Evolutionary conservation across 2,797 vertebrate species (phyloP), one percentile per base, ranked within the genome.

Genomic region (Pitangus sulphuratus): DNA sequence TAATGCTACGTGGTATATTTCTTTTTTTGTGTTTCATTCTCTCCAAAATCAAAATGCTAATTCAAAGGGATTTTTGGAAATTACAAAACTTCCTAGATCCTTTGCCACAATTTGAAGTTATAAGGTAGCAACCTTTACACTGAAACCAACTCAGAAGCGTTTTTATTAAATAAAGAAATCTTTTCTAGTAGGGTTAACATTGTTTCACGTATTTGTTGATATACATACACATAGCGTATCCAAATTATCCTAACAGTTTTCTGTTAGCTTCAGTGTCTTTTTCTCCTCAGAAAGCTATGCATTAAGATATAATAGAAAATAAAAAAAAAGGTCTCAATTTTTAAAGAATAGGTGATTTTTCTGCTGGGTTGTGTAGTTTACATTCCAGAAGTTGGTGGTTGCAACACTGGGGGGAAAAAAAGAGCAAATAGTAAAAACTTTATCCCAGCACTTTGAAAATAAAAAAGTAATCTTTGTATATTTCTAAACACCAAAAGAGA

Each of bases 41-140:
- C 6, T 50, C 21, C 9, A 64, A 87, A 87, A 44, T 54, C 30
- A 58, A 20, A 11, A 15, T 25, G 3, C 9, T 84, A 31, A 35
- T 76, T 90, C 42, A 69, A 82, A 87, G 26, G 6, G 6, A 69
- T 21, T 77, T 78, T 75, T 86, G 20, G 50, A 82, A 94, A 84
- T 42, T 15, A 4, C 5, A 26, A 68, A 35, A 15, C 11, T 90
- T 74, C 25, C 17, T 12, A 47, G 22, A 61, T 21, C 12, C 11
- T 69, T 86, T 81, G 15, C 20, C 2, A 4, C 25, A 6, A 40
- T 58, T 48, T 70, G 21, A 93, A 16, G 2, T 42, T 62, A 28
- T 30, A 64, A 58, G 14, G n/a, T 22, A 65, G 54, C 40, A 84
- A 31, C 8, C 24, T 16, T 53, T 69, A 26, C 11, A 53, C 53